Percentiles rank a stretch among this genome's conserved stretches.
Conservation (phyloP, 2,797 vertebrate genomes). For the Thalassophryne amazonica region DNA sequence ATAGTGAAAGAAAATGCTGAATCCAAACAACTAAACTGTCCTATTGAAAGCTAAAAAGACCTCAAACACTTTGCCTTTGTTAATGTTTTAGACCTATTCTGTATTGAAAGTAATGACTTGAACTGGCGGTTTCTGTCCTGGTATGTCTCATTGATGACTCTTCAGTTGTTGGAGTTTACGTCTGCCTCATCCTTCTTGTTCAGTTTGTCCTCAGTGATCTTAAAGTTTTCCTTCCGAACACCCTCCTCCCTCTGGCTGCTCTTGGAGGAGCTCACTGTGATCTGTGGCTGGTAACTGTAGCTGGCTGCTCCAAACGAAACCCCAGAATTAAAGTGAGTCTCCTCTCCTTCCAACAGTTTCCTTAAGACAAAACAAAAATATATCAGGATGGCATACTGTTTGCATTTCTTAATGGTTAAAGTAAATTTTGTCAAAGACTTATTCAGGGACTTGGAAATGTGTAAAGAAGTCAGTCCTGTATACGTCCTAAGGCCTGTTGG, state of each 20-base stretch:
- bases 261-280: constrained; percentile 72
- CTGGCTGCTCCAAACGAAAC: constrained; percentile 67
- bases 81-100: background rate
- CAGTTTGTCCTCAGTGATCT: constrained; percentile 80
- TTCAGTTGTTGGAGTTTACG: constrained; percentile 77
- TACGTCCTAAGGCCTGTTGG: too few species aligned
- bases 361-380: constrained; percentile 61
- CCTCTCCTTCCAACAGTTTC: constrained; percentile 96
- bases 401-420: background rate
- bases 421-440: background rate
- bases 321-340: constrained; percentile 88
- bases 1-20: too few species aligned
- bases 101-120: too few species aligned
- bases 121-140: background rate
- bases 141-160: constrained; percentile 5
- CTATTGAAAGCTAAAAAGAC: too few species aligned
- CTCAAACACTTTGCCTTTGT: background rate
- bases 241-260: constrained; percentile 78
- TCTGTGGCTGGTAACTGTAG: constrained; percentile 83
- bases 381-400: constrained; percentile 1
- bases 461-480: too few species aligned
- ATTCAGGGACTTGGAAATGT: too few species aligned
- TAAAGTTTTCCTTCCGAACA: constrained; percentile 75
- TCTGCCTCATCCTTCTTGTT: constrained; percentile 81
- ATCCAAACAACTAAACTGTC: too few species aligned